Conservation (phyloP, 2,797 vertebrate species). For the Chrysocyon brachyurus region DNA sequence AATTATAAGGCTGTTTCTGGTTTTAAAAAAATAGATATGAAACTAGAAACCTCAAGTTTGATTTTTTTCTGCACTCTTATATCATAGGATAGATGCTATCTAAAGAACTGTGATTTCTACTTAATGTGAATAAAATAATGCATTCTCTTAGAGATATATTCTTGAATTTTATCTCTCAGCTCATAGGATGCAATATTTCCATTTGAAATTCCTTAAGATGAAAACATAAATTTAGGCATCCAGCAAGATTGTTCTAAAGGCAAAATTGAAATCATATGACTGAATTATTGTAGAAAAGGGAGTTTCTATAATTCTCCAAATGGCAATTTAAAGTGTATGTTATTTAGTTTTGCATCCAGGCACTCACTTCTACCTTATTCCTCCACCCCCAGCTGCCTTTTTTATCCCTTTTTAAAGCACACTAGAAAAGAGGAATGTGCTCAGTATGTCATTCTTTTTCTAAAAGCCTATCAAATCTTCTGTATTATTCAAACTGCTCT, state of each 20-base stretch:
- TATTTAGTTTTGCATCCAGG: constrained; percentile 32
- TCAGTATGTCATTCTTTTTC: constrained; percentile 20
- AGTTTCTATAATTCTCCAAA: constrained; percentile 36
- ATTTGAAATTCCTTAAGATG: constrained; percentile 79
- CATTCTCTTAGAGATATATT: constrained; percentile 81
- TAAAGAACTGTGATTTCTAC: constrained; percentile 80
- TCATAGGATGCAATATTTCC: constrained; percentile 72
- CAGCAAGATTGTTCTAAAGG: constrained; percentile 74
- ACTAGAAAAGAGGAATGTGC: neutral
- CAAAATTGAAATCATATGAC: constrained; percentile 67
- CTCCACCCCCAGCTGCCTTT: neutral
- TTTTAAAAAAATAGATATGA: constrained; percentile 76
- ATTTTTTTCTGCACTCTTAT: constrained; percentile 75
- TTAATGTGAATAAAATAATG: constrained; percentile 83
- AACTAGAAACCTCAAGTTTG: constrained; percentile 80
- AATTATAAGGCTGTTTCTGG: constrained; percentile 79
- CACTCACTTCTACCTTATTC: neutral
- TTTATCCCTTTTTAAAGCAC: constrained; percentile 31
- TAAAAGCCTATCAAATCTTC: neutral
- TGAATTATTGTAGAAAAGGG: constrained; percentile 65
- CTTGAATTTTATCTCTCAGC: constrained; percentile 81
- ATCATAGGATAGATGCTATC: constrained; percentile 71
- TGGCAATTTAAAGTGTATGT: constrained; percentile 9
- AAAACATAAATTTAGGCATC: constrained; percentile 82
- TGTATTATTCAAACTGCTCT: constrained; percentile 16